phyloP scores from a whole-genome alignment of 2,888 invertebrate species.

The Auanema freiburgensis region DNA sequence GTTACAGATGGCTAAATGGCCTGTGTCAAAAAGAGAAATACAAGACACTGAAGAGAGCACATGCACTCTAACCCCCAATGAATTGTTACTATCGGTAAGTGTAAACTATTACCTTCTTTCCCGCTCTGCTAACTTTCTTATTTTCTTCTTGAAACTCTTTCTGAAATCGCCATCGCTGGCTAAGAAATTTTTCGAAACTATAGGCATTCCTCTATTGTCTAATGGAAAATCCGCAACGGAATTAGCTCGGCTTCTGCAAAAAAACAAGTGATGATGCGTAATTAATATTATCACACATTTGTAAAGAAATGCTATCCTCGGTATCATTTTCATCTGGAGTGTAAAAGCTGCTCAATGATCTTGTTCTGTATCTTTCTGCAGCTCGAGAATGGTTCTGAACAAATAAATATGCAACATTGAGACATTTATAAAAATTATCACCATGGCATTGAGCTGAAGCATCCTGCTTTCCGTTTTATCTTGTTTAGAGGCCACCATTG shows the following conservation, averaged over 20 bases:
- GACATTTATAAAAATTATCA: too few relatives aligned
- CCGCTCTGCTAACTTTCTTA: conserved; percentile 30
- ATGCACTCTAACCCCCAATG: neutral
- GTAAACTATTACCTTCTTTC: conserved; percentile 8
- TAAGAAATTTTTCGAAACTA: conserved; percentile 5
- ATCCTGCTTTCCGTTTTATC: too few relatives aligned
- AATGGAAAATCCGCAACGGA: conserved; percentile 21
- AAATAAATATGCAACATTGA: too few relatives aligned
- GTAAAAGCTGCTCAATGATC: conserved; percentile 16
- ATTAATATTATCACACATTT: conserved; percentile 1
- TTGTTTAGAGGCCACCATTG: too few relatives aligned
- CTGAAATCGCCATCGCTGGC: conserved; percentile 8
- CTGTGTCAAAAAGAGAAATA: neutral
- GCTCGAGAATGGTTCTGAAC: conserved; percentile 14
- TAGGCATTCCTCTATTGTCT: conserved; percentile 12
- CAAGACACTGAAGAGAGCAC: neutral
- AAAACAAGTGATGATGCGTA: neutral
- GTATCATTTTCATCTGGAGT: conserved; percentile 11
- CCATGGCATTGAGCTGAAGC: too few relatives aligned
- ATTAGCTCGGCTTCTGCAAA: conserved; percentile 12
- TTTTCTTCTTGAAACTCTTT: conserved; percentile 34
- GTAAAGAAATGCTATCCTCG: conserved; percentile 2
- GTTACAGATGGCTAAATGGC: neutral
- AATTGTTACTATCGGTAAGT: conserved; percentile 2
- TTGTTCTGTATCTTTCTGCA: conserved; percentile 8